phyloP scores from a whole-genome alignment of 2,797 vertebrate species.

The Coilia nasus region DNA sequence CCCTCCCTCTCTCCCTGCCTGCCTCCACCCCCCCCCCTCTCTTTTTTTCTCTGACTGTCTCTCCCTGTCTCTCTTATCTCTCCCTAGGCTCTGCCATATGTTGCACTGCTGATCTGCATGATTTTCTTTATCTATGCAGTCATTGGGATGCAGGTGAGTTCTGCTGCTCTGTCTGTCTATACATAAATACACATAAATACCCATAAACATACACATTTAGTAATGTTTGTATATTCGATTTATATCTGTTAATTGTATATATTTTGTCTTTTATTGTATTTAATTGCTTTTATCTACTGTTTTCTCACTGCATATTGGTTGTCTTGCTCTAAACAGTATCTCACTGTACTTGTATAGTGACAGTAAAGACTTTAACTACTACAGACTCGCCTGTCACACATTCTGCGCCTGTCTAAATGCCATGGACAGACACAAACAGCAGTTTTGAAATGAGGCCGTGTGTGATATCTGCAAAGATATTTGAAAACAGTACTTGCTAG shows the following conservation, averaged over 20 bases:
- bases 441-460: conserved; percentile 98
- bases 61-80: neutral
- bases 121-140: conserved; percentile 99
- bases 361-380: too few species aligned
- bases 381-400: neutral
- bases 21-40: too few species aligned
- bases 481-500: too few species aligned
- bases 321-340: too few species aligned
- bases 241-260: too few species aligned
- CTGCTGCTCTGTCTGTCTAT: neutral
- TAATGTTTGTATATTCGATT: too few species aligned
- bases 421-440: conserved; percentile 64
- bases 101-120: conserved; percentile 98
- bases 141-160: conserved; percentile 96
- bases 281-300: too few species aligned
- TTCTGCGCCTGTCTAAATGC: neutral
- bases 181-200: neutral
- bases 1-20: too few species aligned
- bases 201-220: neutral
- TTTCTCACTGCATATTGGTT: too few species aligned
- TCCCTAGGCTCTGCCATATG: conserved; percentile 90
- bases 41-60: neutral
- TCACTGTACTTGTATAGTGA: too few species aligned
- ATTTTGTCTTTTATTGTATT: too few species aligned
- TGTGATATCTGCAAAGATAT: conserved; percentile 94